Base-by-base conservation (phyloP, 2,888 invertebrate genomes). In the Thelaira solivaga region DNA sequence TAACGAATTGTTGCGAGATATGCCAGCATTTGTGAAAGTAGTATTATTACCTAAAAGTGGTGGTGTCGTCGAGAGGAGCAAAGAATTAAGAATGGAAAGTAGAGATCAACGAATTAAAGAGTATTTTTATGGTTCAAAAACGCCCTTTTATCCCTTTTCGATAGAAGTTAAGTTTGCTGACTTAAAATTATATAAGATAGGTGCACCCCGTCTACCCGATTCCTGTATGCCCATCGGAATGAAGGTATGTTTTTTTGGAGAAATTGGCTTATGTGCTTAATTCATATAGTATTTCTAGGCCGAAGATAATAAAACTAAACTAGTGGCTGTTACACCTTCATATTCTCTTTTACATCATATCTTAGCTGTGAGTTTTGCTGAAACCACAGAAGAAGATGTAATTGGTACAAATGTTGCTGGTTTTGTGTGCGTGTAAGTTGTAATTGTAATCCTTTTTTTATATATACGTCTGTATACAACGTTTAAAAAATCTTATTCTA, bases 221-320 rank as follows among this genome's bases (percentile, higher is more conserved):
- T 98, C 98, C 2, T 97, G 98, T 88, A 93, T 99, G 93, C 99
- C 99, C 0, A 92, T 98, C 72, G 99, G 98, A 57, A 98, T 98
- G 97, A 96, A 96, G 85, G 91, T 91, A 11, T 5, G 2, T 11
- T n/a, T n/a, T n/a, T n/a, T n/a, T n/a, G n/a, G n/a, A n/a, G n/a
- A n/a, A n/a, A n/a, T n/a, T n/a, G n/a, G n/a, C n/a, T n/a, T n/a
- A n/a, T n/a, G n/a, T n/a, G n/a, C n/a, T n/a, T n/a, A n/a, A n/a
- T n/a, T n/a, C n/a, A n/a, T n/a, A n/a, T n/a, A n/a, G n/a, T n/a
- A n/a, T n/a, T n/a, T n/a, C n/a, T n/a, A 84, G 81, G 88, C 89
- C 0, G 95, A 95, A 86, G 98, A 98, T 89, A 96, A 96, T 86
- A 91, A 95, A 79, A 97, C 97, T 0, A 97, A 97, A 90, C 90